These are phyloP conservation scores for Blastomussa wellsi DNA, from an alignment of 92 coral and sea anemone species.

Conservation along the genomic window DNA sequence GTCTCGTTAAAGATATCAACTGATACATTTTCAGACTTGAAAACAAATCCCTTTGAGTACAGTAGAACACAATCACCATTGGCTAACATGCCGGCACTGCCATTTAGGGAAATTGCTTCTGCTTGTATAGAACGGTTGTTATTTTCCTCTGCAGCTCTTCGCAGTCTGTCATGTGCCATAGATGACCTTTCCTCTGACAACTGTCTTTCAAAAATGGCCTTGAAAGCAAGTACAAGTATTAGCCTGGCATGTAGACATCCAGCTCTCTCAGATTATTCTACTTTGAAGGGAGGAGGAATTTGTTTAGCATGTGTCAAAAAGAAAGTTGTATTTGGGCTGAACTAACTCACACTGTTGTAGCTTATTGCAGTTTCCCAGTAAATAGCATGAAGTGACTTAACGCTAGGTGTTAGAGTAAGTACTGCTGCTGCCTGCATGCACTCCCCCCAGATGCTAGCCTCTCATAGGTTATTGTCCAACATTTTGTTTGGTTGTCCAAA, in stretches of 20 bases:
- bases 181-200: conserved; percentile 38
- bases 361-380: too few relatives aligned
- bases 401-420: too few relatives aligned
- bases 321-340: too few relatives aligned
- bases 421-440: too few relatives aligned
- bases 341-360: too few relatives aligned
- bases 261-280: background rate
- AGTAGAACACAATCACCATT: conserved; percentile 50
- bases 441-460: too few relatives aligned
- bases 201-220: conserved; percentile 51
- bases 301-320: too few relatives aligned
- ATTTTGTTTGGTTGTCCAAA: too few relatives aligned
- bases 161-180: conserved; percentile 56
- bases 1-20: conserved; percentile 29
- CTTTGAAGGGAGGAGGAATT: too few relatives aligned
- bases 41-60: conserved; percentile 42
- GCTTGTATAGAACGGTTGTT: background rate
- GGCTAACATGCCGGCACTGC: conserved; percentile 50
- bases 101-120: background rate
- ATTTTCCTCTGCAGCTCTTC: conserved; percentile 34
- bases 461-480: too few relatives aligned
- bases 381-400: too few relatives aligned
- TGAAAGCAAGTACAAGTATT: background rate
- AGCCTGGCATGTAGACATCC: background rate
- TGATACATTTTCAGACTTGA: conserved; percentile 2